A percentile compares a stretch with the other conserved stretches of the same genome.
Conservation (phyloP, 2,113 vertebrate species). For the Chloropsis cyanopogon region DNA sequence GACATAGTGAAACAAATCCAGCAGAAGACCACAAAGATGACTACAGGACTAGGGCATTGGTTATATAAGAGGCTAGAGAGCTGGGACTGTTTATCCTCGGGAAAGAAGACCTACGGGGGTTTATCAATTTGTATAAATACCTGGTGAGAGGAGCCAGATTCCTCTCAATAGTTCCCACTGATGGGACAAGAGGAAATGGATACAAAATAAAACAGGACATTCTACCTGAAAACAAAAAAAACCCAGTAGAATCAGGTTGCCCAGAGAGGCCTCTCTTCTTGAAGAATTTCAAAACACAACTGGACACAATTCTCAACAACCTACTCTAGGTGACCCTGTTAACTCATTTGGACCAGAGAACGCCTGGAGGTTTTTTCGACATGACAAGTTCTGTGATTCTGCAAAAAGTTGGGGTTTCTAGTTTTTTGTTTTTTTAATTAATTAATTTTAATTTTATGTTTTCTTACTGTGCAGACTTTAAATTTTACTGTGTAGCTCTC, state of each 20-base stretch:
- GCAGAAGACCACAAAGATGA: background rate
- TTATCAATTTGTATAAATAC: background rate
- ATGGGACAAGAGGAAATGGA: background rate
- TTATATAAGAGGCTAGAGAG: background rate
- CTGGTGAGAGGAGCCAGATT: background rate
- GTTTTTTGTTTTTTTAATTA: background rate
- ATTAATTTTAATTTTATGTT: background rate
- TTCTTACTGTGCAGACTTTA: background rate
- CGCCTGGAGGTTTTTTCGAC: background rate
- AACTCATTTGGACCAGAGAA: background rate
- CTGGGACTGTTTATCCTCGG: background rate
- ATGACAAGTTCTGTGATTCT: background rate
- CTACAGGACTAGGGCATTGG: too few relatives aligned
- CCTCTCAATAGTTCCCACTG: background rate
- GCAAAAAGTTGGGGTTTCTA: background rate
- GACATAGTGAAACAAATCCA: background rate
- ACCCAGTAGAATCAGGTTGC: background rate
- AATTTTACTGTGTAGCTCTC: background rate
- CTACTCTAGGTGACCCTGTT: background rate
- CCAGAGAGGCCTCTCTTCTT: background rate
- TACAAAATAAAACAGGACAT: background rate
- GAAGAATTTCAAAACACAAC: background rate
- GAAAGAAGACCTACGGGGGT: rapidly evolving
- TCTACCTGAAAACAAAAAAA: background rate
- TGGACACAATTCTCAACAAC: background rate